phyloP scores from a whole-genome alignment of 1,140 invertebrate genomes.

The Leptinotarsa defecta region DNA sequence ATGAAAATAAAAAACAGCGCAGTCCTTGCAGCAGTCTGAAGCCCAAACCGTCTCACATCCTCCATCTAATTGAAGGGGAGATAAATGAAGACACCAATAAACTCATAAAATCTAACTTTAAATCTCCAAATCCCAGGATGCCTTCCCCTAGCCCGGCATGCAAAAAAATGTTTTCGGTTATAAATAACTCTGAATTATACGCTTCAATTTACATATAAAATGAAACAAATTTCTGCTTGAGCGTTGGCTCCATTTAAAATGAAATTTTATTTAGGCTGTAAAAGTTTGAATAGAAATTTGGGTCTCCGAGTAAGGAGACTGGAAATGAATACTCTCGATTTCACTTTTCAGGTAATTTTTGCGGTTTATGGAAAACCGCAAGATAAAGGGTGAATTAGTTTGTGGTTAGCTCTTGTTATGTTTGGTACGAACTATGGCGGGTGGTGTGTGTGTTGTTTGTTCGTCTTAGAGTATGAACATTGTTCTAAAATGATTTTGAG shows the following conservation, averaged over 20 bases:
- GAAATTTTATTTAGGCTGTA: slow-evolving; percentile 36
- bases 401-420: slow-evolving; percentile 28
- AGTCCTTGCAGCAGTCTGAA: neutral
- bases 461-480: neutral
- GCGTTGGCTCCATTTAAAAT: slow-evolving; percentile 33
- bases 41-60: slow-evolving; percentile 6
- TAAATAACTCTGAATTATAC: slow-evolving; percentile 39
- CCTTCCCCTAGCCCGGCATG: slow-evolving; percentile 12
- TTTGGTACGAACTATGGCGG: neutral
- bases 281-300: slow-evolving; percentile 19
- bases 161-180: slow-evolving; percentile 39
- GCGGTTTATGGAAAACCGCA: slow-evolving; percentile 48
- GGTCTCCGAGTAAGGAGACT: neutral
- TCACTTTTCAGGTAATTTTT: slow-evolving; percentile 52
- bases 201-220: slow-evolving; percentile 31
- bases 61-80: slow-evolving; percentile 36
- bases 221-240: slow-evolving; percentile 32
- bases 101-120: slow-evolving; percentile 46
- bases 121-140: slow-evolving; percentile 23
- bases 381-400: slow-evolving; percentile 31
- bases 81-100: slow-evolving; percentile 47
- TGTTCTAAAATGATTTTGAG: too few species aligned
- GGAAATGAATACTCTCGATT: slow-evolving; percentile 38
- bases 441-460: neutral
- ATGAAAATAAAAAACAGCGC: neutral